phyloP scores from a whole-genome alignment of 2,888 invertebrate genomes.

The Ochropleura plecta region DNA sequence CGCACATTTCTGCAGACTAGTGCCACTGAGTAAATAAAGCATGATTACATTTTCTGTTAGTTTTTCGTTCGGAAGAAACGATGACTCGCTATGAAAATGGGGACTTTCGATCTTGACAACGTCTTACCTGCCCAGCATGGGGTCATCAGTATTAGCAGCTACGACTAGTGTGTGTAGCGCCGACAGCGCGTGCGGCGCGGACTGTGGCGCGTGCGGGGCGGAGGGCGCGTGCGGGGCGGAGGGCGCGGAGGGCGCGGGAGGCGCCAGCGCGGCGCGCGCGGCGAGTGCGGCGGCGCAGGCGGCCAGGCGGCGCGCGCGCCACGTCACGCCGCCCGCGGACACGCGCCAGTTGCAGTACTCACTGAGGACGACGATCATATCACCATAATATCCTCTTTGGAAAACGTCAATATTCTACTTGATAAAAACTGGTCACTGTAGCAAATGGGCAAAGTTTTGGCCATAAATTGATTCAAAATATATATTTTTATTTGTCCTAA shows the following conservation, averaged over 20 bases:
- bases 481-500: not conserved
- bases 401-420: not conserved
- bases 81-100: too few relatives aligned
- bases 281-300: slow-evolving; percentile 79
- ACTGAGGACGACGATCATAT: slow-evolving; percentile 83
- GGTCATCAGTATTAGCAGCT: slow-evolving; percentile 80
- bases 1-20: too few relatives aligned
- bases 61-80: too few relatives aligned
- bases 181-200: slow-evolving; percentile 68
- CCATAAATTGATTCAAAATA: not conserved
- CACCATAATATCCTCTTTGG: too few relatives aligned
- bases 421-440: not conserved
- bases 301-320: slow-evolving; percentile 92
- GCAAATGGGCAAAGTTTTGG: not conserved
- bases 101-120: too few relatives aligned
- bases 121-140: slow-evolving; percentile 91
- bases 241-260: slow-evolving; percentile 85
- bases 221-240: slow-evolving; percentile 90
- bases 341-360: slow-evolving; percentile 94
- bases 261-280: slow-evolving; percentile 83
- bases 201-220: slow-evolving; percentile 88
- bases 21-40: too few relatives aligned
- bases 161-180: slow-evolving; percentile 72
- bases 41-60: too few relatives aligned
- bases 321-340: slow-evolving; percentile 91